Evolutionary conservation across 1,140 invertebrate species (phyloP).

Genomic region (Hylaeus anthracinus): DNA sequence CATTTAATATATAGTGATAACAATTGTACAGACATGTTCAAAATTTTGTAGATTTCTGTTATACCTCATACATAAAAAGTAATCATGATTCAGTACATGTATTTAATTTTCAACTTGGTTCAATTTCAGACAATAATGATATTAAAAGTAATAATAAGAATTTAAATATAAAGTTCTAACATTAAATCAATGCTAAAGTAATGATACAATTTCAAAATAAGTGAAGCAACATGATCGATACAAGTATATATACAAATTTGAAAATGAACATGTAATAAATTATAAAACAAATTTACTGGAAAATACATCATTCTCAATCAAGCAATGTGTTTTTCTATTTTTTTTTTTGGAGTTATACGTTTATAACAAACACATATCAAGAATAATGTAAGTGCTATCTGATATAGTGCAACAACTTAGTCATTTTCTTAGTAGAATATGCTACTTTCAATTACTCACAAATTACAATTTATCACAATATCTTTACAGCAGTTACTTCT

Average conservation of each 20-base stretch:
- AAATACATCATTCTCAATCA: no score
- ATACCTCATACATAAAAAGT: not conserved
- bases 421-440: not conserved
- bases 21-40: conserved; percentile 9
- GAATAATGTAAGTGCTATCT: conserved; percentile 26
- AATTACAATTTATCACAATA: not conserved
- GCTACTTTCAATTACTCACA: not conserved
- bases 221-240: not conserved
- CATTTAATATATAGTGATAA: conserved; percentile 26
- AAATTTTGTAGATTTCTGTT: not conserved
- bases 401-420: conserved; percentile 6
- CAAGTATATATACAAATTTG: not conserved
- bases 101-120: not conserved
- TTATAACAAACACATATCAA: conserved; percentile 13
- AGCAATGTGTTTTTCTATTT: not conserved
- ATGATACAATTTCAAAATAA: not conserved
- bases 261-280: not conserved
- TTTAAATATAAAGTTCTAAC: not conserved
- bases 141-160: not conserved
- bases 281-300: not conserved
- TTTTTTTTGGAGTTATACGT: conserved; percentile 5
- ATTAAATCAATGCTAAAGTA: not conserved
- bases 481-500: no score
- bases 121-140: not conserved
- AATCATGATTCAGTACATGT: not conserved